Evolutionary conservation across 1,140 invertebrate species (phyloP), one percentile per base, ranked within the genome.

Genomic region (Drosophila pectinifera): DNA sequence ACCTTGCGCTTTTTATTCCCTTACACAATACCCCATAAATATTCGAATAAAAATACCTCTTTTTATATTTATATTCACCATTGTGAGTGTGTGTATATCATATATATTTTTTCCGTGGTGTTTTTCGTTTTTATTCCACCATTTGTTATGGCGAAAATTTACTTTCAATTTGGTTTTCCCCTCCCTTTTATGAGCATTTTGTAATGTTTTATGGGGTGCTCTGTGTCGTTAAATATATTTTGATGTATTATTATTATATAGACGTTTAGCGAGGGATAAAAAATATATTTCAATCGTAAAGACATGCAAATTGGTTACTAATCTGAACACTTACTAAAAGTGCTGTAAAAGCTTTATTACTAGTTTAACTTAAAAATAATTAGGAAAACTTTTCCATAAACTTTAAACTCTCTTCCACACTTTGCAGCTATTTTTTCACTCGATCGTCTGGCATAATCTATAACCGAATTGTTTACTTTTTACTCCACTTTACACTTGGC

Each of bases 91-190:
- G 24, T 34, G 31, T 58, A 7, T 31, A 20, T 6, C 3, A 41
- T 36, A 31, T 67, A 62, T 48, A 31, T 56, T 16, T 51, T 73
- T 73, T 73, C 28, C n/a, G 31, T 26, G 16, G 31, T 11, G 24
- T 38, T 43, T 38, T 49, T 49, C 57, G 24, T 48, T 48, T 64
- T 46, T 36, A 39, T 55, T 7, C 5, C 26, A 34, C 26, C n/a
- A 18, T 11, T 31, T 62, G 24, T 57, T 48, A 31, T 16, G 49
- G 31, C 4, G 36, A 58, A 78, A 83, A 86, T 88, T 88, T 77
- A 78, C 74, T 88, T 86, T 86, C 83, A 82, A 86, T 86, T 84
- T 84, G 57, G 14, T 65, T 65, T 46, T 31, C 11, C 4, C 10
- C 16, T 14, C 45, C 58, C 65, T 81, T 81, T 82, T 68, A 84